A percentile compares a stretch with the other conserved stretches of the same genome.
Conservation (phyloP, 2,888 invertebrate genomes). For the Galerucella calmariensis region DNA sequence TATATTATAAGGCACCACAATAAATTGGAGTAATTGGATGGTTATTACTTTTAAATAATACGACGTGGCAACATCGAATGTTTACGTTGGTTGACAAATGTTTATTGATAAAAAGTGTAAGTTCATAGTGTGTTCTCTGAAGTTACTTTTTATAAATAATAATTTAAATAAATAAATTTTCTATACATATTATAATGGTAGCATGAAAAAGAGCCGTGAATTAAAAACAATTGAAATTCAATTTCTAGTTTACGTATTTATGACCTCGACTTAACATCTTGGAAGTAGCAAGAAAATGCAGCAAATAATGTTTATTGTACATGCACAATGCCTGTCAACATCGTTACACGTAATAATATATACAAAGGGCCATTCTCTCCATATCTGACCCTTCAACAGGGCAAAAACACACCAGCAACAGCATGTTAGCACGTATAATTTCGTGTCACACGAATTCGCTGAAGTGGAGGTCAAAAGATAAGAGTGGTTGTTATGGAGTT, state of each 20-base stretch:
- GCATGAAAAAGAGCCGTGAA: too few relatives aligned
- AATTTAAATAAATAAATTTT: too few relatives aligned
- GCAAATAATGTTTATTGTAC: background rate
- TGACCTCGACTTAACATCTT: background rate
- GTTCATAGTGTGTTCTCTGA: too few relatives aligned
- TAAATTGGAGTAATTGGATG: too few relatives aligned
- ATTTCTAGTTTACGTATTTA: background rate
- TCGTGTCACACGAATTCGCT: constrained; percentile 27
- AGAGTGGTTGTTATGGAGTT: constrained; percentile 4
- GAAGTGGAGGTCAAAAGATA: constrained; percentile 18
- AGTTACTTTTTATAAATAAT: too few relatives aligned
- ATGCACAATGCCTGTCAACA: constrained; percentile 21
- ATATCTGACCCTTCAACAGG: constrained; percentile 10
- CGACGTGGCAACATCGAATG: too few relatives aligned
- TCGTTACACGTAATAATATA: constrained; percentile 26
- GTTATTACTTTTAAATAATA: too few relatives aligned
- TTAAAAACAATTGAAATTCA: background rate
- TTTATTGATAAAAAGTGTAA: too few relatives aligned
- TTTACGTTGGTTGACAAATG: too few relatives aligned
- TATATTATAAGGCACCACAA: too few relatives aligned
- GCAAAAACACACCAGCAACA: constrained; percentile 34
- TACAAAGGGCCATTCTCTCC: constrained; percentile 8
- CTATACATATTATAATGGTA: too few relatives aligned
- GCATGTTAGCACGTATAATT: constrained; percentile 34
- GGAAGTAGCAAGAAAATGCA: constrained; percentile 4